phyloP scores from a whole-genome alignment of 2,113 vertebrate genomes.

The Ahaetulla prasina region DNA sequence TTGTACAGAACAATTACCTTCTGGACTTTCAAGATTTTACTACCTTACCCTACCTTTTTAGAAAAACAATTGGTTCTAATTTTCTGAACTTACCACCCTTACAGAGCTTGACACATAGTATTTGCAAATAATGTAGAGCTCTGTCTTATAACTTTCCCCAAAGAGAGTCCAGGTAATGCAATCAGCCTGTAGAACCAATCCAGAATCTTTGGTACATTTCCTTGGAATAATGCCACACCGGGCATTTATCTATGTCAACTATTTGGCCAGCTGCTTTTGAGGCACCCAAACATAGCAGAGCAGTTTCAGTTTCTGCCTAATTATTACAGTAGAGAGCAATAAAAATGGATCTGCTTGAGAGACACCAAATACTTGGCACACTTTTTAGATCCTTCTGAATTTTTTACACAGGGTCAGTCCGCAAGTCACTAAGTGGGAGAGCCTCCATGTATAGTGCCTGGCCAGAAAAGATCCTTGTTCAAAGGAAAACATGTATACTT shows the following conservation, averaged over 20 bases:
- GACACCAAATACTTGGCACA: neutral
- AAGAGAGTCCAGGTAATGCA: neutral
- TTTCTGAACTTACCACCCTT: neutral
- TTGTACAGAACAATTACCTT: neutral
- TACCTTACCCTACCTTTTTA: neutral
- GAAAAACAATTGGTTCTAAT: neutral
- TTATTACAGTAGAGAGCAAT: neutral
- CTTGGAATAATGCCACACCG: neutral
- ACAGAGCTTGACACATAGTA: neutral
- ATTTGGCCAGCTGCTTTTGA: neutral
- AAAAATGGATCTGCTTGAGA: neutral
- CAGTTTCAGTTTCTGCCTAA: neutral
- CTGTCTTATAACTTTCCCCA: neutral
- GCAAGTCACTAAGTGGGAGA: neutral
- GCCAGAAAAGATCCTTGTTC: constrained; percentile 1
- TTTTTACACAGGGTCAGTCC: neutral
- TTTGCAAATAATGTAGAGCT: neutral
- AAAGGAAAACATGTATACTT: constrained; percentile 1
- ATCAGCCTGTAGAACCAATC: neutral
- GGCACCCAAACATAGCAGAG: neutral
- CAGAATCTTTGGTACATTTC: neutral
- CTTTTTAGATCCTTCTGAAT: neutral
- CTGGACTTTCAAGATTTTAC: neutral
- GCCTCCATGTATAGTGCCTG: neutral
- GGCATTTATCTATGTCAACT: neutral